phyloP scores from a whole-genome alignment of 2,113 vertebrate species.

The Ellobius talpinus region DNA sequence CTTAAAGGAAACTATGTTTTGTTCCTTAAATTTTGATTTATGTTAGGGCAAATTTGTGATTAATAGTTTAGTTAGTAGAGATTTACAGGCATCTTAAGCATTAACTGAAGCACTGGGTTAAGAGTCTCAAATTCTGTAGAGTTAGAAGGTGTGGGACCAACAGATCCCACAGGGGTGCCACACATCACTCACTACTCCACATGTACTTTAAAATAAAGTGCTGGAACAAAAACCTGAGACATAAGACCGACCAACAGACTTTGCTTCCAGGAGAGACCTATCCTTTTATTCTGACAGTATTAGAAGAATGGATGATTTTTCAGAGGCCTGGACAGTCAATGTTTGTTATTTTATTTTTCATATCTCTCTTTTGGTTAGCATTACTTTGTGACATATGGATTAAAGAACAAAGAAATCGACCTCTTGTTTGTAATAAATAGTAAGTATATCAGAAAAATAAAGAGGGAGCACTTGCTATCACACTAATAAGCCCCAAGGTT shows the following conservation, averaged over 20 bases:
- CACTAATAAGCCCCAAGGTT: background rate
- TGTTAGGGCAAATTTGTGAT: conserved; percentile 69
- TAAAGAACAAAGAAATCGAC: conserved; percentile 35
- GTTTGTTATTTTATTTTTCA: background rate
- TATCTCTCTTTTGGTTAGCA: background rate
- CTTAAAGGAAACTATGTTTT: conserved; percentile 64
- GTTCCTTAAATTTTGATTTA: conserved; percentile 82
- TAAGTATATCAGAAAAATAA: background rate
- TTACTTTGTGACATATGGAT: background rate
- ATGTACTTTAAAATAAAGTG: conserved; percentile 77
- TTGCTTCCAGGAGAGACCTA: conserved; percentile 34
- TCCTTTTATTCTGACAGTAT: conserved; percentile 54
- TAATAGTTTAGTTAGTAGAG: conserved; percentile 75
- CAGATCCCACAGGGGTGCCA: conserved; percentile 70
- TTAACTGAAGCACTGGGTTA: conserved; percentile 80
- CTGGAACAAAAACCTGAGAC: conserved; percentile 67
- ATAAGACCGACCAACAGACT: conserved; percentile 70
- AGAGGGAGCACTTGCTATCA: background rate
- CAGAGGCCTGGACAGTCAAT: conserved; percentile 3
- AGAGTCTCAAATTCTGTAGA: conserved; percentile 79
- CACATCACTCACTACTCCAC: conserved; percentile 43
- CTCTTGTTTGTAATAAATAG: background rate
- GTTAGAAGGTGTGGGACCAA: conserved; percentile 63
- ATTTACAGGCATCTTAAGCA: conserved; percentile 78
- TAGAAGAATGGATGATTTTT: conserved; percentile 50